These are phyloP conservation scores for Drosophila planitibia DNA, from an alignment of 2,888 invertebrate species.

Conservation along the genomic window DNA sequence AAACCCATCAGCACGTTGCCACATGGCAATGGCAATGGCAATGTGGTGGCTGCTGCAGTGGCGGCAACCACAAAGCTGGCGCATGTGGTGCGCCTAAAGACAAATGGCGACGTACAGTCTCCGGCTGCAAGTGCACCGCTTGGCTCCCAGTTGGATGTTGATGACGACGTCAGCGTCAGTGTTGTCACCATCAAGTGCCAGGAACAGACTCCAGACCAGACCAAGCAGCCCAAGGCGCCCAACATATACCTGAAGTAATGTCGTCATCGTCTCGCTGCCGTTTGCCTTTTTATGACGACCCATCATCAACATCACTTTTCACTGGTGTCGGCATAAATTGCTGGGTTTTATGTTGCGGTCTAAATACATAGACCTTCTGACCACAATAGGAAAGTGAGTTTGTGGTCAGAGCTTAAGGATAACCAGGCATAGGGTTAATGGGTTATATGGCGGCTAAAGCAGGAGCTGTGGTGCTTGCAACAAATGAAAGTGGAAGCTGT, in stretches of 20 bases:
- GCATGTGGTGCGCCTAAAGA: constrained; percentile 65
- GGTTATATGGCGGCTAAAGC: constrained; percentile 11
- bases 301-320: constrained; percentile 61
- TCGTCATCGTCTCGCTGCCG: constrained; percentile 40
- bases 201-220: constrained; percentile 42
- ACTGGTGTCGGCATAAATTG: constrained; percentile 67
- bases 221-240: constrained; percentile 49
- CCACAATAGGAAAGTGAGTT: constrained; percentile 53
- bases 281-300: constrained; percentile 48
- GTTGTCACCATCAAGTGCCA: constrained; percentile 67
- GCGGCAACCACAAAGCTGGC: constrained; percentile 71
- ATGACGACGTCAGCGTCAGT: constrained; percentile 57
- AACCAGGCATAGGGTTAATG: constrained; percentile 27
- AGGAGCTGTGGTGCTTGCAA: not conserved
- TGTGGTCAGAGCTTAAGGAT: constrained; percentile 42
- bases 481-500: constrained; percentile 1
- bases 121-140: constrained; percentile 38
- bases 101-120: constrained; percentile 49
- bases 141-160: constrained; percentile 45
- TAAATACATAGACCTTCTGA: constrained; percentile 18
- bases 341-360: constrained; percentile 57
- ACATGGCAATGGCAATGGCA: constrained; percentile 63
- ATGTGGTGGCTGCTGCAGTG: constrained; percentile 63
- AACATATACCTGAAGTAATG: constrained; percentile 75
- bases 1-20: constrained; percentile 64